Percentiles rank a stretch among this genome's conserved stretches.
These are phyloP conservation scores for Drosophila leontia DNA, from an alignment of 1,140 invertebrate species.

Conservation along the genomic window DNA sequence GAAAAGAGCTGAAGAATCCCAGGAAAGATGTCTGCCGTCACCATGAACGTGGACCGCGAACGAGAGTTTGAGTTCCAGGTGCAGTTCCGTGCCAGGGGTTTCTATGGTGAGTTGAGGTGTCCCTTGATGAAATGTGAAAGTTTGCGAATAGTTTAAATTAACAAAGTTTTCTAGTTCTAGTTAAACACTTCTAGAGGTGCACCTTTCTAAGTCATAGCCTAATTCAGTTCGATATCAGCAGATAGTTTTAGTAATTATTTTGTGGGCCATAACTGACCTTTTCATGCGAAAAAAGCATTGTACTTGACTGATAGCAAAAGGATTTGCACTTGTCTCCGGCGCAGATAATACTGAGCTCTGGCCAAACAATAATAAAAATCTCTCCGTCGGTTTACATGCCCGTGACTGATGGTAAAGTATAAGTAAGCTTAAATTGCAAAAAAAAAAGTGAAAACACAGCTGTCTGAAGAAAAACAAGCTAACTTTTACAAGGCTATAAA, in stretches of 20 bases:
- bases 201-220: not conserved
- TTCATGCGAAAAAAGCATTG: not conserved
- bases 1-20: constrained; percentile 49
- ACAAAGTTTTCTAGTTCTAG: not conserved
- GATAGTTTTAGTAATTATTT: not conserved
- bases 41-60: constrained; percentile 64
- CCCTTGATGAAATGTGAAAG: constrained; percentile 61
- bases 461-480: not conserved
- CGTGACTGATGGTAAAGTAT: constrained; percentile 11
- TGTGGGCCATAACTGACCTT: constrained; percentile 29
- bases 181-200: not conserved
- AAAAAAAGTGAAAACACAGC: not conserved
- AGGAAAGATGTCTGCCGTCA: constrained; percentile 73
- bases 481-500: not conserved
- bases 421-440: not conserved
- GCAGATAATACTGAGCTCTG: not conserved
- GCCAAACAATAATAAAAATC: constrained; percentile 11
- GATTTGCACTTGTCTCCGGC: not conserved
- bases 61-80: constrained; percentile 55
- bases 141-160: not conserved
- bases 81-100: constrained; percentile 54
- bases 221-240: not conserved
- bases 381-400: constrained; percentile 11
- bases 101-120: constrained; percentile 56
- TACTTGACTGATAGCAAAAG: constrained; percentile 19